phyloP scores from a whole-genome alignment of 2,888 invertebrate genomes.

The Dorcus hopei region DNA sequence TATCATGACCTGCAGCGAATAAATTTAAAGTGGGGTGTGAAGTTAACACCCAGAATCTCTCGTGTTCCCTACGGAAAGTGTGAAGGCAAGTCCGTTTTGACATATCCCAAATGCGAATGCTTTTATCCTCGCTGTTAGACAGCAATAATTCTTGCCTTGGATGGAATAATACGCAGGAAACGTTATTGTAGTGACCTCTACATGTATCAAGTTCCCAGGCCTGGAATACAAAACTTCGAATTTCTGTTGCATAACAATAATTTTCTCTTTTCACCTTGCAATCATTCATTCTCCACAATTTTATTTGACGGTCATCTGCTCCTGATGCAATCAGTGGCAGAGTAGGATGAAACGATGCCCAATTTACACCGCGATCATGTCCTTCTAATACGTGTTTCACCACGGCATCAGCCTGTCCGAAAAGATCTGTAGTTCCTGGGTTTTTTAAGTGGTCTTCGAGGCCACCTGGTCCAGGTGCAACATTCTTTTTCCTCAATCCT shows the following conservation, averaged over 20 bases:
- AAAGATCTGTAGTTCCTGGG: slow-evolving; percentile 85
- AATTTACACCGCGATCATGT: slow-evolving; percentile 97
- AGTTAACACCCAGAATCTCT: slow-evolving; percentile 95
- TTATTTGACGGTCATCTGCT: slow-evolving; percentile 97
- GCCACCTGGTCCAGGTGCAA: slow-evolving; percentile 92
- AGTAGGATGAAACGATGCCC: slow-evolving; percentile 95
- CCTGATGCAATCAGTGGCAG: slow-evolving; percentile 94
- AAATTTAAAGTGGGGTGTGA: slow-evolving; percentile 93
- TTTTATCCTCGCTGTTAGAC: slow-evolving; percentile 97
- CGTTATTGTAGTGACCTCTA: slow-evolving; percentile 99
- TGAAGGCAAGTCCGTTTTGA: slow-evolving; percentile 88
- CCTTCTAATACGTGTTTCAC: slow-evolving; percentile 89
- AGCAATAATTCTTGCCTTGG: slow-evolving; percentile 94
- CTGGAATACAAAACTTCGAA: slow-evolving; percentile 40
- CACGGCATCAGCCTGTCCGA: slow-evolving; percentile 92
- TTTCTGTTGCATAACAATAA: slow-evolving; percentile 11
- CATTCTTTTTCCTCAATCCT: slow-evolving; percentile 92
- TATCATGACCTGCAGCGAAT: slow-evolving; percentile 99
- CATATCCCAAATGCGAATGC: slow-evolving; percentile 98
- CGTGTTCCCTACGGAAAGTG: slow-evolving; percentile 91
- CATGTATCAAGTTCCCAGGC: slow-evolving; percentile 99
- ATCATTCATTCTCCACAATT: slow-evolving; percentile 98
- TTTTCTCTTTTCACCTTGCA: slow-evolving; percentile 61
- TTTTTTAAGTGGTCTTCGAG: slow-evolving; percentile 84
- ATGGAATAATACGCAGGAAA: slow-evolving; percentile 96